These are phyloP conservation scores for Orthonevra nobilis DNA, from an alignment of 2,888 invertebrate genomes.

Conservation along the genomic window DNA sequence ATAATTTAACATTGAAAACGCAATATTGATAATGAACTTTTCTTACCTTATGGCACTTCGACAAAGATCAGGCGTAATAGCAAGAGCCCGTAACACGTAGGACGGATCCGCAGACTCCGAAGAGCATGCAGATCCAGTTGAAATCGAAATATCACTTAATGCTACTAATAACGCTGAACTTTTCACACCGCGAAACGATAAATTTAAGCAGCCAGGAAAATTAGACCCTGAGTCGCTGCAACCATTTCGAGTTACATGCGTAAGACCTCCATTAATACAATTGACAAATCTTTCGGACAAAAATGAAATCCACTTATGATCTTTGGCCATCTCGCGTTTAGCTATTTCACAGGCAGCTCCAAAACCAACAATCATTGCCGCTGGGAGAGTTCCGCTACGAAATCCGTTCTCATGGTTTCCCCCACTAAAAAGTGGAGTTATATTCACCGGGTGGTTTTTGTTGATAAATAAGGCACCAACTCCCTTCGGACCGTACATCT, in stretches of 20 bases:
- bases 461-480: slow-evolving; percentile 97
- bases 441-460: slow-evolving; percentile 93
- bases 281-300: slow-evolving; percentile 90
- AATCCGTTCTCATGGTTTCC: slow-evolving; percentile 99
- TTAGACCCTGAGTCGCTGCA: slow-evolving; percentile 89
- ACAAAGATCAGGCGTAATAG: slow-evolving; percentile 98
- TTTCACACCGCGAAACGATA: slow-evolving; percentile 99
- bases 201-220: slow-evolving; percentile 97
- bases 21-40: background rate
- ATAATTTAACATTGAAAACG: background rate
- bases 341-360: slow-evolving; percentile 92
- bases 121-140: slow-evolving; percentile 98
- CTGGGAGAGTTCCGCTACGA: slow-evolving; percentile 97
- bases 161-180: slow-evolving; percentile 99
- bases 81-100: slow-evolving; percentile 97
- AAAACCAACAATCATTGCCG: slow-evolving; percentile 93
- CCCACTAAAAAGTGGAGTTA: slow-evolving; percentile 97
- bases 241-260: slow-evolving; percentile 96
- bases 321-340: slow-evolving; percentile 92
- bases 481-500: slow-evolving; percentile 79
- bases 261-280: slow-evolving; percentile 86
- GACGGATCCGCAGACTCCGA: slow-evolving; percentile 99
- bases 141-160: slow-evolving; percentile 96
- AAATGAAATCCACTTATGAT: slow-evolving; percentile 89
- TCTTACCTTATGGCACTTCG: slow-evolving; percentile 96